Conservation (phyloP, 2,888 invertebrate species). For the Acanthococcus lagerstroemiae region DNA sequence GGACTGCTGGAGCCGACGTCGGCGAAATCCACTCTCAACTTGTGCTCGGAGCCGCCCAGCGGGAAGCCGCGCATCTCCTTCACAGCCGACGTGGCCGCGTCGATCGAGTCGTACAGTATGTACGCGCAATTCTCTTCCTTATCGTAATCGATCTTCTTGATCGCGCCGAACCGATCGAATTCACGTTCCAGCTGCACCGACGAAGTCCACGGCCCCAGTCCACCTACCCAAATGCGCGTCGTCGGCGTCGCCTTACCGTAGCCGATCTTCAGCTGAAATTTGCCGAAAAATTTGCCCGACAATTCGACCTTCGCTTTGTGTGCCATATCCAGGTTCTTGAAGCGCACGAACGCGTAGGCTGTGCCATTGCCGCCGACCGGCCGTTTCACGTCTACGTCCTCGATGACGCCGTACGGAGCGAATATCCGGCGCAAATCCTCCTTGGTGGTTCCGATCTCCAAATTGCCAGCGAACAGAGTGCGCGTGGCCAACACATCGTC, state of each 20-base stretch:
- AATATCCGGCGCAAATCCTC: constrained; percentile 88
- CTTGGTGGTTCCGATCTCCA: constrained; percentile 93
- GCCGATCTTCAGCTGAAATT: constrained; percentile 98
- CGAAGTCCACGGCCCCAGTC: constrained; percentile 91
- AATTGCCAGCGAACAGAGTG: constrained; percentile 93
- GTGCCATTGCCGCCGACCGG: constrained; percentile 96
- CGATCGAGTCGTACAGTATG: constrained; percentile 91
- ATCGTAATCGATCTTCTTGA: constrained; percentile 94
- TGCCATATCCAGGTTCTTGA: constrained; percentile 90
- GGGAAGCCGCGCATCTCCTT: constrained; percentile 92
- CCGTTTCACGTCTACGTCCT: constrained; percentile 95
- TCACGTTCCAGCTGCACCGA: constrained; percentile 85
- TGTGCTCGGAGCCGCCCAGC: constrained; percentile 80
- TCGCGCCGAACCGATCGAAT: constrained; percentile 97
- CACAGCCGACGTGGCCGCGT: constrained; percentile 91
- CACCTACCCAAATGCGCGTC: constrained; percentile 94
- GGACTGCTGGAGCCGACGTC: constrained; percentile 51
- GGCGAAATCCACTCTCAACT: constrained; percentile 88
- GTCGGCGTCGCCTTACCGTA: constrained; percentile 98
- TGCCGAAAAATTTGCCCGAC: constrained; percentile 93
- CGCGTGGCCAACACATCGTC: constrained; percentile 92
- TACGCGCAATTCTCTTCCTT: constrained; percentile 91
- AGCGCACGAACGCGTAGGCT: constrained; percentile 94
- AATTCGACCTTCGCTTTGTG: constrained; percentile 90
- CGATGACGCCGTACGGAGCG: constrained; percentile 89